Conservation (phyloP, 2,797 vertebrate genomes). For the Gymnothorax javanicus region DNA sequence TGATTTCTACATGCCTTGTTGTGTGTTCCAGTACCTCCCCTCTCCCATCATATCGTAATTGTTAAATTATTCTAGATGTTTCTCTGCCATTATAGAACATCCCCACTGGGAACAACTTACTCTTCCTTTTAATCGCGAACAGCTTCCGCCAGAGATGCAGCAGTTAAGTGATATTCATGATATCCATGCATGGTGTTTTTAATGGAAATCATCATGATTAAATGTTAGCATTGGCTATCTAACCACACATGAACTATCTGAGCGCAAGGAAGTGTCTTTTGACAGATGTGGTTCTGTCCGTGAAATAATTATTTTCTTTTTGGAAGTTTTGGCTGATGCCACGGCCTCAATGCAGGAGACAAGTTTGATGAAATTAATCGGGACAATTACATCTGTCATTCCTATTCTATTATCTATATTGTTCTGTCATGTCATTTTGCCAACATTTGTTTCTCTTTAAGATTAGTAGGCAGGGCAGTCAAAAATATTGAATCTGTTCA, state of each 20-base stretch:
- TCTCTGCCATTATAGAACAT: background rate
- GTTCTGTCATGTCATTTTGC: background rate
- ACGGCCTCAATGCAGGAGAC: background rate
- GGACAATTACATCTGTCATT: background rate
- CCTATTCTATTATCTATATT: background rate
- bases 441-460: background rate
- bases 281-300: background rate
- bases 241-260: background rate
- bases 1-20: background rate
- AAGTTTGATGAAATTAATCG: background rate
- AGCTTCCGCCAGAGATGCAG: background rate
- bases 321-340: background rate
- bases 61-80: background rate
- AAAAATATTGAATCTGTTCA: background rate
- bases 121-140: background rate
- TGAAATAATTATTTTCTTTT: slow-evolving; percentile 12
- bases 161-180: slow-evolving; percentile 20
- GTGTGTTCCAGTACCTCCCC: background rate
- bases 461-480: slow-evolving; percentile 1
- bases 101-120: background rate
- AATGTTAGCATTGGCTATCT: slow-evolving; percentile 21
- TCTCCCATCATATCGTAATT: background rate
- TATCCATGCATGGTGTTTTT: background rate
- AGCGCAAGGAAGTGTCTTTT: too few species aligned
- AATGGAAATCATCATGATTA: background rate